Evolutionary conservation across 2,888 invertebrate genomes (phyloP).

Genomic region (Folsomia manolachei): DNA sequence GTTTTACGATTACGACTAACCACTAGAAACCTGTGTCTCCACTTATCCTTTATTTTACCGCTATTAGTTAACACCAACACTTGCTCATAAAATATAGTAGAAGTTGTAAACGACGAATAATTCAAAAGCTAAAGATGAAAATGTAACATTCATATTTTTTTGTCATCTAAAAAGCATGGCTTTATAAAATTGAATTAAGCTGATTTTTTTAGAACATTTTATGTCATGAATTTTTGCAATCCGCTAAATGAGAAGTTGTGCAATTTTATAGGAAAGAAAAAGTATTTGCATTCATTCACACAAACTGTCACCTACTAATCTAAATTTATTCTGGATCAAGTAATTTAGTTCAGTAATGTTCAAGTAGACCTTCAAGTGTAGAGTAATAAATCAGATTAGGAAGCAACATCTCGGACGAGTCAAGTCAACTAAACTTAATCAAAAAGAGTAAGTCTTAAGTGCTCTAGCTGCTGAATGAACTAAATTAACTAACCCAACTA

Average conservation of each 20-base stretch:
- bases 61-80: neutral
- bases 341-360: neutral
- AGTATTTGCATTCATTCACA: neutral
- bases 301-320: neutral
- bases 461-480: neutral
- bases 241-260: neutral
- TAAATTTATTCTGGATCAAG: neutral
- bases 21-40: conserved; percentile 11
- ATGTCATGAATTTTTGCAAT: neutral
- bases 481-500: neutral
- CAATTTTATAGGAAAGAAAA: neutral
- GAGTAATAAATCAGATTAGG: neutral
- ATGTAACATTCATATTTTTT: too few relatives aligned
- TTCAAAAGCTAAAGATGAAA: too few relatives aligned
- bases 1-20: conserved; percentile 13
- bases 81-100: too few relatives aligned
- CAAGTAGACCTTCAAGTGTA: neutral
- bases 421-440: neutral
- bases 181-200: neutral
- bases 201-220: neutral
- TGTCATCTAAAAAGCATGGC: too few relatives aligned
- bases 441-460: neutral
- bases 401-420: too few relatives aligned
- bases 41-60: neutral
- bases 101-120: too few relatives aligned